Conservation (phyloP, 2,113 vertebrate genomes). For the Jacana jacana region DNA sequence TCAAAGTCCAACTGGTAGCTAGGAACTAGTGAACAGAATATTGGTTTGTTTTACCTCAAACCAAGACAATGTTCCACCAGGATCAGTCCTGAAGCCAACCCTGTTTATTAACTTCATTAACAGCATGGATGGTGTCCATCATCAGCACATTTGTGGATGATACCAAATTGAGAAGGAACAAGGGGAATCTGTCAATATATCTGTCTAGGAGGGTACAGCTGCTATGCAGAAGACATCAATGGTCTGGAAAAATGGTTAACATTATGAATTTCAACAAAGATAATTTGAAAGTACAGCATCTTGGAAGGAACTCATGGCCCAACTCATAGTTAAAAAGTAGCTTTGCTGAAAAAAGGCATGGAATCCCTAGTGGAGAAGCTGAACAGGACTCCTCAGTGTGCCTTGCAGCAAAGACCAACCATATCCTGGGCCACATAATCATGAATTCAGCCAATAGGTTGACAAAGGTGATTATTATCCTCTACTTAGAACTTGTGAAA, state of each 20-base stretch:
- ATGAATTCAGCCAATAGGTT: neutral
- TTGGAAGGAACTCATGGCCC: neutral
- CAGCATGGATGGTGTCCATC: neutral
- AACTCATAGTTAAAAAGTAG: neutral
- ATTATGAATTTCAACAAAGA: neutral
- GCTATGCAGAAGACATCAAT: neutral
- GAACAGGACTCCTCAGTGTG: neutral
- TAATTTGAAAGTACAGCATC: neutral
- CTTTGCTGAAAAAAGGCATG: neutral
- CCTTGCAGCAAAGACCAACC: neutral
- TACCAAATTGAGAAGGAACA: neutral
- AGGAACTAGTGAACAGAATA: neutral
- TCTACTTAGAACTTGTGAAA: neutral
- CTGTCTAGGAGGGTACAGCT: neutral
- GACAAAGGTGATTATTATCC: neutral
- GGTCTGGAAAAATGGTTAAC: neutral
- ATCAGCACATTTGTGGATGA: neutral
- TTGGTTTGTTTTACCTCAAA: no score
- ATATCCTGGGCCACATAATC: neutral
- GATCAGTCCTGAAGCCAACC: neutral
- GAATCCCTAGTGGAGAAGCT: neutral
- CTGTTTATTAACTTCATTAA: neutral
- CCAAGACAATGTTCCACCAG: neutral
- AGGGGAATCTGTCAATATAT: neutral
- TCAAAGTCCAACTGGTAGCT: neutral